phyloP scores from a whole-genome alignment of 2,888 invertebrate species.

The Eristalis arbustorum region DNA sequence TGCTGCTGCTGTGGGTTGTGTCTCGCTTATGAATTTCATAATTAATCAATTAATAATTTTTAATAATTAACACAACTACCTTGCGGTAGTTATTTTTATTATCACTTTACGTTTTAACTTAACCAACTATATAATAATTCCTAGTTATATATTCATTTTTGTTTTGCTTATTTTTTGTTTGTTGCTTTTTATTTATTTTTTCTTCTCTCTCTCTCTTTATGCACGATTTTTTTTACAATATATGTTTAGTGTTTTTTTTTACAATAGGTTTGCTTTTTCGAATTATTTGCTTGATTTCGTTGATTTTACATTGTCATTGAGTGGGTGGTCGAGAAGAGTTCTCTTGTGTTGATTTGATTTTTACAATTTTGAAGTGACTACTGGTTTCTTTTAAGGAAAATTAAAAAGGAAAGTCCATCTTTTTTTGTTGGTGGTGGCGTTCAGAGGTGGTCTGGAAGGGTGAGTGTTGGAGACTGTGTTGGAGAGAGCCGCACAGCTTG shows the following conservation, averaged over 20 bases:
- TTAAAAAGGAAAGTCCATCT: background rate
- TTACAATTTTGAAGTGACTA: background rate
- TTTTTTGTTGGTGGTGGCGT: too few relatives aligned
- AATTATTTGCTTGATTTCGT: slow-evolving; percentile 60
- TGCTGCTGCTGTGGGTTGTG: background rate
- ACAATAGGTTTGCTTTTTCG: slow-evolving; percentile 38
- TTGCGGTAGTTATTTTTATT: slow-evolving; percentile 63
- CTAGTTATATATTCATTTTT: slow-evolving; percentile 37
- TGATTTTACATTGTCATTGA: slow-evolving; percentile 70
- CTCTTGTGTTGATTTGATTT: background rate
- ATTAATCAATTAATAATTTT: slow-evolving; percentile 40
- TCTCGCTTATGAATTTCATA: slow-evolving; percentile 21
- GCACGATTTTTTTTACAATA: slow-evolving; percentile 10
- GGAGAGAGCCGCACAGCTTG: too few relatives aligned
- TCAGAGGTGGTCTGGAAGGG: background rate
- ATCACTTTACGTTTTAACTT: slow-evolving; percentile 68
- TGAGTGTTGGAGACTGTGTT: too few relatives aligned
- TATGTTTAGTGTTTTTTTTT: background rate
- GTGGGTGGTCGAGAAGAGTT: slow-evolving; percentile 44
- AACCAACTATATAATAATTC: slow-evolving; percentile 53
- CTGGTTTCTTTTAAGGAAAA: background rate
- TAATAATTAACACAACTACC: slow-evolving; percentile 65
- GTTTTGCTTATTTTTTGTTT: slow-evolving; percentile 22
- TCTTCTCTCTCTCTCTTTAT: slow-evolving; percentile 13
- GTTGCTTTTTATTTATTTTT: background rate